phyloP scores from a whole-genome alignment of 2,797 vertebrate species.

The Cercopithecus mitis region DNA sequence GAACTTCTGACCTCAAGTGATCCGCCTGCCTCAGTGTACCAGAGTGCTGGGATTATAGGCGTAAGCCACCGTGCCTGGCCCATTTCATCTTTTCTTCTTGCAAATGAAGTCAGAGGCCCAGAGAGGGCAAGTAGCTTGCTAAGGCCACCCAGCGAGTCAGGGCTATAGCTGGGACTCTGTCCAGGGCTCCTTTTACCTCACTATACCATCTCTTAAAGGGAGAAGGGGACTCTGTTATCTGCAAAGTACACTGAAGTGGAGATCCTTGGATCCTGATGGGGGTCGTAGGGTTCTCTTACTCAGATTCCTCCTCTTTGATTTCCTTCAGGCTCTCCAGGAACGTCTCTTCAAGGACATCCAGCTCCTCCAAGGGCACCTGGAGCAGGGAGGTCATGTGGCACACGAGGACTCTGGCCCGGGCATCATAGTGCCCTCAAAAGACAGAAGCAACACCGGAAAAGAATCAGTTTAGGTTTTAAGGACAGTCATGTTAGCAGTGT shows the following conservation, averaged over 20 bases:
- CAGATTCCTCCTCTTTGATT: slow-evolving; percentile 89
- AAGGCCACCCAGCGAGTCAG: background rate
- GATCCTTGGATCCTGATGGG: background rate
- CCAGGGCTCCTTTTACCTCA: background rate
- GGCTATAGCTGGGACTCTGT: background rate
- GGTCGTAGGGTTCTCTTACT: slow-evolving; percentile 86
- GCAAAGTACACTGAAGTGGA: background rate
- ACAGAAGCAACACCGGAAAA: background rate
- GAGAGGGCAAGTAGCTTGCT: background rate
- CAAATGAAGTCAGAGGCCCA: background rate
- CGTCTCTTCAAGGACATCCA: slow-evolving; percentile 93
- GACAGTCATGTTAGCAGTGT: background rate
- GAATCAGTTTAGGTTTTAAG: background rate
- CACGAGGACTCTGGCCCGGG: slow-evolving; percentile 92
- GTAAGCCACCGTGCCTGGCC: background rate
- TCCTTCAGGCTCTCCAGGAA: slow-evolving; percentile 93
- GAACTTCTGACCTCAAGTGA: background rate
- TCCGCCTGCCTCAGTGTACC: background rate
- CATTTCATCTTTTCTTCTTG: background rate
- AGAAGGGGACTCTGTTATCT: too few relatives aligned
- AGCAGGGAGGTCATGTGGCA: slow-evolving; percentile 91
- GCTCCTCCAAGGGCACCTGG: slow-evolving; percentile 86
- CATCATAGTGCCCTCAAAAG: slow-evolving; percentile 92
- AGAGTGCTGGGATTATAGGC: background rate
- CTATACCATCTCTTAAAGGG: background rate